A percentile compares a stretch with the other conserved stretches of the same genome.
Conservation (phyloP, 2,888 invertebrate genomes). For the Meiosimyza decipiens region DNA sequence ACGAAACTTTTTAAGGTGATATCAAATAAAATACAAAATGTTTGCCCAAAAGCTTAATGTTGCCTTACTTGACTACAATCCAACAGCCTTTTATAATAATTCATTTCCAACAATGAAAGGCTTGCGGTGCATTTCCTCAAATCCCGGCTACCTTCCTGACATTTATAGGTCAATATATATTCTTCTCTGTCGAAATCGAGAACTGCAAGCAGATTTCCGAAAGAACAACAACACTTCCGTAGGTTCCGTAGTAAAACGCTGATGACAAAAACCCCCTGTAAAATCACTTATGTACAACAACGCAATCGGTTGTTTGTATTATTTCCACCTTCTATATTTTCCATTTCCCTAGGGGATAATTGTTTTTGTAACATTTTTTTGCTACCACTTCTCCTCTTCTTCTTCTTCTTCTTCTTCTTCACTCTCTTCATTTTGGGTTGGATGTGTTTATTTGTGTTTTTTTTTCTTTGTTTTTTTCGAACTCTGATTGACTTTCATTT, state of each 20-base stretch:
- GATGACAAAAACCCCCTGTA: not conserved
- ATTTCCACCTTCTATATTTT: conserved; percentile 7
- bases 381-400: not conserved
- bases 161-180: too few relatives aligned
- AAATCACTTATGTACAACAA: not conserved
- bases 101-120: too few relatives aligned
- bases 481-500: too few relatives aligned
- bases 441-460: conserved; percentile 4
- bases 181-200: not conserved
- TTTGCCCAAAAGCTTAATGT: too few relatives aligned
- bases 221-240: not conserved
- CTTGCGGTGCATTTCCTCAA: too few relatives aligned
- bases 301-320: not conserved
- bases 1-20: too few relatives aligned
- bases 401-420: conserved; percentile 1
- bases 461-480: not conserved
- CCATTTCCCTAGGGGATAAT: conserved; percentile 19
- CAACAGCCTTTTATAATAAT: too few relatives aligned
- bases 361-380: conserved; percentile 3
- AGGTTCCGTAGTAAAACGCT: not conserved
- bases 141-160: too few relatives aligned
- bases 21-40: too few relatives aligned
- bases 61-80: too few relatives aligned
- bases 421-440: conserved; percentile 4
- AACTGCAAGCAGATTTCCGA: not conserved